Conservation (phyloP, 2,113 vertebrate species). For the Gopherus flavomarginatus region DNA sequence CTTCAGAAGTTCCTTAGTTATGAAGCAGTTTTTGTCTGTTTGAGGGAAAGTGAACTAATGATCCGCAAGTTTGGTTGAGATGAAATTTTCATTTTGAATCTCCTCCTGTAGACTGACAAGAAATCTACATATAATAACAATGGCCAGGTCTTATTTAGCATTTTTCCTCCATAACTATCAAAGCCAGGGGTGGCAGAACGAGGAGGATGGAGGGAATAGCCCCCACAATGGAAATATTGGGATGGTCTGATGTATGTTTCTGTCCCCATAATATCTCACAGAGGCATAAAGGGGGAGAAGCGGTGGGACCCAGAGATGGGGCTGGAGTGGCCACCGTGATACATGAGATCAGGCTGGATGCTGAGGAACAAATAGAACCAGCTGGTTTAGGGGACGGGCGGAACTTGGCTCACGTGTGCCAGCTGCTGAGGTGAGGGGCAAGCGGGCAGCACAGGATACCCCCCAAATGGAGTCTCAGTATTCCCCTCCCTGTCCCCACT, state of each 20-base stretch:
- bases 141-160: not conserved
- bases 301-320: not conserved
- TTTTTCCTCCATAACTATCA: not conserved
- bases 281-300: not conserved
- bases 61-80: not conserved
- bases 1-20: conserved; percentile 66
- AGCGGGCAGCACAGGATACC: not conserved
- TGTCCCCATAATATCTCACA: not conserved
- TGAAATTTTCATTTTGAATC: conserved; percentile 8
- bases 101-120: not conserved
- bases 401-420: not conserved
- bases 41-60: conserved; percentile 28
- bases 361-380: not conserved
- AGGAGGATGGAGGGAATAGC: no score
- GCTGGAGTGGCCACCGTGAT: not conserved
- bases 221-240: not conserved
- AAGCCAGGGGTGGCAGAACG: not conserved
- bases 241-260: not conserved
- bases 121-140: not conserved
- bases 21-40: conserved; percentile 63
- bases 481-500: not conserved
- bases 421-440: not conserved
- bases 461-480: not conserved
- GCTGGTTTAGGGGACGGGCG: not conserved
- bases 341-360: not conserved